Evolutionary conservation across 2,113 vertebrate genomes (phyloP).

Genomic region (Semicossyphus pulcher): DNA sequence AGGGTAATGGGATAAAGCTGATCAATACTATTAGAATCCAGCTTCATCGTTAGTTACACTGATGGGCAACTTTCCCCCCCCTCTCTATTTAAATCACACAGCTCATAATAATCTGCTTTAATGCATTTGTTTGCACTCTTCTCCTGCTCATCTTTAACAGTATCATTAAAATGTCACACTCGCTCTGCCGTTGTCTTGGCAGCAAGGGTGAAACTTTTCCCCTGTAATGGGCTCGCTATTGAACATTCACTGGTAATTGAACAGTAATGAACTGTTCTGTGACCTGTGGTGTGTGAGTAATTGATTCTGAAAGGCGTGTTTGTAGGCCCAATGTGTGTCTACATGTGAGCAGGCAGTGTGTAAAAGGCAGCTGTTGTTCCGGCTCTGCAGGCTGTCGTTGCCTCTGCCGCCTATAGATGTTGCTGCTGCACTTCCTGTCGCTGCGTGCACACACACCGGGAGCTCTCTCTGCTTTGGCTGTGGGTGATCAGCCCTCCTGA

Average conservation of each 20-base stretch:
- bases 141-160: conserved; percentile 56
- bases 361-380: conserved; percentile 61
- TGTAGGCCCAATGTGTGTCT: conserved; percentile 65
- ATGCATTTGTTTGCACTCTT: conserved; percentile 56
- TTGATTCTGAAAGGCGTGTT: conserved; percentile 77
- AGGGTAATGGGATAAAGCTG: conserved; percentile 31
- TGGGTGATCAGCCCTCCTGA: conserved; percentile 22
- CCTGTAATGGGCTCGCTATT: conserved; percentile 70
- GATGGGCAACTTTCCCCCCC: conserved; percentile 1
- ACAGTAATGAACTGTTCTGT: conserved; percentile 78
- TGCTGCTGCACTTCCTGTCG: conserved; percentile 66
- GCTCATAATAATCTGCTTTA: conserved; percentile 40
- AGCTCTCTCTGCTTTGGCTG: conserved; percentile 1
- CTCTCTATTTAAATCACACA: conserved; percentile 5
- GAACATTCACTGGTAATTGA: conserved; percentile 76
- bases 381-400: conserved; percentile 32
- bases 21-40: conserved; percentile 54
- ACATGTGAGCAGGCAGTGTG: conserved; percentile 51
- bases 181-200: conserved; percentile 60
- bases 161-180: conserved; percentile 71
- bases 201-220: conserved; percentile 53
- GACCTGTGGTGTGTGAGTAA: conserved; percentile 78
- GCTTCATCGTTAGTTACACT: conserved; percentile 35
- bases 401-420: conserved; percentile 70
- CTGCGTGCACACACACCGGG: not conserved